Conservation (phyloP, 2,113 vertebrate species). For the Turnix velox region DNA sequence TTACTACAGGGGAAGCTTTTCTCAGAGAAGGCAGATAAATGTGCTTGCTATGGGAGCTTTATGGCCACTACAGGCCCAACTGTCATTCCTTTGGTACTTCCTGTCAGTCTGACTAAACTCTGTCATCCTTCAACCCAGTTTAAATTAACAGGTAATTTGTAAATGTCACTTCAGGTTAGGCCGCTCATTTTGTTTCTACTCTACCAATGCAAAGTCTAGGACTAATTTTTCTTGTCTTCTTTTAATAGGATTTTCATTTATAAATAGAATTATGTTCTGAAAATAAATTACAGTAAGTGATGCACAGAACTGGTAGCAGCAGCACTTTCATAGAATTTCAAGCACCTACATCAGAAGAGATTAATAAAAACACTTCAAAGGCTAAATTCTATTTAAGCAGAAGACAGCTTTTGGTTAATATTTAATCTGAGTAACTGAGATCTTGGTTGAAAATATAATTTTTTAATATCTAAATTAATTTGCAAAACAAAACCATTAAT, state of each 20-base stretch:
- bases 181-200: slow-evolving; percentile 97
- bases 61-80: slow-evolving; percentile 83
- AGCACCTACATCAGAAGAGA: slow-evolving; percentile 83
- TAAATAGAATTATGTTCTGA: slow-evolving; percentile 98
- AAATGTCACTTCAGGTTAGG: slow-evolving; percentile 99
- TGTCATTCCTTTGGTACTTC: slow-evolving; percentile 88
- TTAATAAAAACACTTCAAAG: slow-evolving; percentile 92
- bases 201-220: slow-evolving; percentile 89
- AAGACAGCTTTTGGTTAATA: slow-evolving; percentile 86
- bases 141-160: slow-evolving; percentile 99
- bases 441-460: slow-evolving; percentile 91
- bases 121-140: slow-evolving; percentile 98
- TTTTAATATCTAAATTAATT: slow-evolving; percentile 91
- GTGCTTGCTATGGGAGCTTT: slow-evolving; percentile 76
- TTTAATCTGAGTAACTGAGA: slow-evolving; percentile 90
- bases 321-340: slow-evolving; percentile 82
- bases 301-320: slow-evolving; percentile 81
- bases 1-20: slow-evolving; percentile 69
- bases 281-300: slow-evolving; percentile 99
- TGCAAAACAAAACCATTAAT: slow-evolving; percentile 88
- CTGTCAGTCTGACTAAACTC: slow-evolving; percentile 96
- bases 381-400: slow-evolving; percentile 86
- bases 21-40: slow-evolving; percentile 71
- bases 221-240: slow-evolving; percentile 98
- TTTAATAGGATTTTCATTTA: slow-evolving; percentile 99